phyloP scores from a whole-genome alignment of 2,888 invertebrate genomes.

The Parnassius orleans region DNA sequence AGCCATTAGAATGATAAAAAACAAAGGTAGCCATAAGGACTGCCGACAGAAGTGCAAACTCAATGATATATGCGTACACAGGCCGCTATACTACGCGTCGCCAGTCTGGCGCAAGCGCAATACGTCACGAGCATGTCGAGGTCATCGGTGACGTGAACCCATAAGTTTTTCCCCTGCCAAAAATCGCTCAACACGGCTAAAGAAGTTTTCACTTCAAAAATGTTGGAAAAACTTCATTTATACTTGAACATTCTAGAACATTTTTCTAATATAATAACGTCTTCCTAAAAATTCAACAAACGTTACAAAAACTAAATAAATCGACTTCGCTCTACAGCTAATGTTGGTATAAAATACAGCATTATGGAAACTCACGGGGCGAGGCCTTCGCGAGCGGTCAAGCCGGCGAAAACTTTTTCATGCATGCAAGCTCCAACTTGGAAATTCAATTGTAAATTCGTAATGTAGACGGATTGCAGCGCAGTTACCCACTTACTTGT shows the following conservation, averaged over 20 bases:
- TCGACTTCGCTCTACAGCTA: conserved; percentile 1
- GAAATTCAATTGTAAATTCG: conserved; percentile 40
- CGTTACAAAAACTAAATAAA: conserved; percentile 9
- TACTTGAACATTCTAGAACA: not conserved
- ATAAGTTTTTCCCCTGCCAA: too few species aligned
- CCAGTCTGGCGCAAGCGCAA: too few species aligned
- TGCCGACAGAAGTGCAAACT: too few species aligned
- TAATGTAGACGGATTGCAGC: conserved; percentile 34
- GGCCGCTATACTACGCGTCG: too few species aligned
- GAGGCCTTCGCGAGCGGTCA: conserved; percentile 34
- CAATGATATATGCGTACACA: too few species aligned
- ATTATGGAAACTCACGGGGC: conserved; percentile 25
- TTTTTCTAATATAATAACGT: too few species aligned
- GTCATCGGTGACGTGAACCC: too few species aligned
- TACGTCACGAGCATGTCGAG: too few species aligned
- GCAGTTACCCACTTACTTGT: conserved; percentile 23
- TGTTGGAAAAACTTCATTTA: not conserved
- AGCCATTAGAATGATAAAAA: too few species aligned
- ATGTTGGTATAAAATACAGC: conserved; percentile 4
- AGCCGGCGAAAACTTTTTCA: conserved; percentile 39
- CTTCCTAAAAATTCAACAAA: not conserved
- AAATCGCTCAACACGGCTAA: too few species aligned
- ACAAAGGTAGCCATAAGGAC: too few species aligned
- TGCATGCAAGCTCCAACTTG: conserved; percentile 31
- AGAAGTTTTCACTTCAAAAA: too few species aligned